These are phyloP conservation scores for Hedya salicella DNA, from an alignment of 2,888 invertebrate species.

Conservation along the genomic window DNA sequence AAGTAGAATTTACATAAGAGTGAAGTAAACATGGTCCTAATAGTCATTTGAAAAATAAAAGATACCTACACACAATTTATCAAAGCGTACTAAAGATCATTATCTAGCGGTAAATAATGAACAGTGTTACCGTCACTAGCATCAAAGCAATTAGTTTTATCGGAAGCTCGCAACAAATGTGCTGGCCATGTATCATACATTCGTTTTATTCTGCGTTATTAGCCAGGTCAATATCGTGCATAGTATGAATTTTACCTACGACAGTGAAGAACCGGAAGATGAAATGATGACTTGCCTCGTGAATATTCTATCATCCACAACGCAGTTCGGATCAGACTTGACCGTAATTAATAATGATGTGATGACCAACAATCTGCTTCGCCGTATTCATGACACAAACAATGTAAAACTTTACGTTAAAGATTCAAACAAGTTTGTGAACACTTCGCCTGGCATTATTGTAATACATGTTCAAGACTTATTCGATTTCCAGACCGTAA, in stretches of 20 bases:
- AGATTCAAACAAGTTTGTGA: background rate
- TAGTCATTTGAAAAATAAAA: background rate
- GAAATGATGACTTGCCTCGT: conserved; percentile 1
- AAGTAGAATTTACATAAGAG: conserved; percentile 5
- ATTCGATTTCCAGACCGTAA: conserved; percentile 9
- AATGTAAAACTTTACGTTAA: conserved; percentile 8
- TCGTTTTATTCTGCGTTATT: background rate
- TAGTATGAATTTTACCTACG: background rate
- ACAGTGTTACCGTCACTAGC: background rate
- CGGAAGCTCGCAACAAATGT: background rate
- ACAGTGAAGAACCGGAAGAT: background rate
- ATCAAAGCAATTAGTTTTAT: background rate
- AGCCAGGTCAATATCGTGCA: background rate
- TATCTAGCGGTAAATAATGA: background rate
- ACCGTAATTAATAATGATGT: conserved; percentile 15
- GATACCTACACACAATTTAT: conserved; percentile 2
- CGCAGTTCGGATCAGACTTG: conserved; percentile 13
- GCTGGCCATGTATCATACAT: background rate
- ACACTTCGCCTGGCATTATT: background rate
- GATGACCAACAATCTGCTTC: background rate
- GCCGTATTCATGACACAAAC: conserved; percentile 8
- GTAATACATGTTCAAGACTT: conserved; percentile 13
- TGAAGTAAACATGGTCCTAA: background rate
- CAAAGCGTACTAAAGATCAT: background rate
- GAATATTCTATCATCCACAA: conserved; percentile 9